These are phyloP conservation scores for Tympanoctomys barrerae DNA, from an alignment of 2,797 vertebrate genomes.

Conservation along the genomic window DNA sequence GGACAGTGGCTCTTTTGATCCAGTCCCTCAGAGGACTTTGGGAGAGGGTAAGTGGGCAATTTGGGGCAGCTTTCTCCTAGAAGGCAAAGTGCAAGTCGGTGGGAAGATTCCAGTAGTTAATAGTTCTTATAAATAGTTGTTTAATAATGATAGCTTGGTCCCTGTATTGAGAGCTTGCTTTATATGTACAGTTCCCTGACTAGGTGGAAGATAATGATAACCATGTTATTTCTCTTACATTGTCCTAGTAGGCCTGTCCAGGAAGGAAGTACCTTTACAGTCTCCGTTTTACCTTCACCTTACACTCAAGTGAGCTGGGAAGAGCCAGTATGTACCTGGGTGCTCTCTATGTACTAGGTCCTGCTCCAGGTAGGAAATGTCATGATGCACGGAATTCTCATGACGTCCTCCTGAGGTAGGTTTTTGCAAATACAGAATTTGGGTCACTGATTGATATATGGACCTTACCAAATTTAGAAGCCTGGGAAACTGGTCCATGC, in stretches of 20 bases:
- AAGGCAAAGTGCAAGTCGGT: neutral
- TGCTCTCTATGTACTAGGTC: neutral
- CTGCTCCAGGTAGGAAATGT: neutral
- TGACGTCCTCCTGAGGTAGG: neutral
- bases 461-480: conserved; percentile 35
- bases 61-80: conserved; percentile 16
- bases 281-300: neutral
- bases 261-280: neutral
- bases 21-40: neutral
- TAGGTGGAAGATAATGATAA: neutral
- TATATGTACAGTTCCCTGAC: neutral
- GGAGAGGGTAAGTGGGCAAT: neutral
- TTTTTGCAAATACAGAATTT: conserved; percentile 38
- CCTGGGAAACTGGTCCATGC: neutral
- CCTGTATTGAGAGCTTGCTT: neutral
- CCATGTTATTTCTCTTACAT: neutral
- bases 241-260: neutral
- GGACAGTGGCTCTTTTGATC: conserved; percentile 35
- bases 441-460: neutral
- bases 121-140: neutral
- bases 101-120: neutral
- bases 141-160: conserved; percentile 2
- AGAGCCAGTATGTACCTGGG: neutral
- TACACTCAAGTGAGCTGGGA: neutral
- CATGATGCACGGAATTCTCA: neutral